Evolutionary conservation across 2,797 vertebrate genomes (phyloP), one percentile per base, ranked within the genome.

Genomic region (Galago senegalensis): DNA sequence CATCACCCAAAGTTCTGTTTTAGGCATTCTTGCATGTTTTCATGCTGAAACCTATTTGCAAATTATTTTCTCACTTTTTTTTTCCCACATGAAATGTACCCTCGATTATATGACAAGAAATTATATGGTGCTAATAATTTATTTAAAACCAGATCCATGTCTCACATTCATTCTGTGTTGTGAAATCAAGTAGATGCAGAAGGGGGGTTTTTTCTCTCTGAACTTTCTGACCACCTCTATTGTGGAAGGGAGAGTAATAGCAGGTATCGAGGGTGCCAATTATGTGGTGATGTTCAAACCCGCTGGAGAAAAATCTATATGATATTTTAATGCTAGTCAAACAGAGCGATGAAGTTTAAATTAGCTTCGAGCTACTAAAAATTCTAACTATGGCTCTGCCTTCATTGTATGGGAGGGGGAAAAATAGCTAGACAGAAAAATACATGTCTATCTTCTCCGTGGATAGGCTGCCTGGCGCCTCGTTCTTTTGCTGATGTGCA

Each of bases 101-200:
- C 97, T 97, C 85, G 97, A 98, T 97, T 98, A 98, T 96, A 98
- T 97, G 98, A 97, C 97, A 98, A 98, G 98, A 98, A 98, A 98
- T 98, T 98, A 98, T 94, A 98, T 97, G 98, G 97, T 98, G 93
- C 98, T 97, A 98, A 98, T 98, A 98, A 98, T 98, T 97, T 97
- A 98, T 98, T 98, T 97, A 97, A 97, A 98, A 97, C 96, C 82
- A 95, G 92, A 97, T 97, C 93, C 89, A 73, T 96, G 94, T 97
- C 96, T 97, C 96, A 96, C 93, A 97, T 98, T 97, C 96, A 98
- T 97, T 93, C 96, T 92, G 92, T 76, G 89, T 89, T 96, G 96
- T 97, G 95, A 98, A 97, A 98, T 97, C 98, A 98, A 98, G 96
- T 97, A 97, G 97, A 95, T 97, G 93, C 94, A 97, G 97, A 97